Conservation (phyloP, 2,113 vertebrate genomes). For the Sinocyclocheilus rhinocerous region DNA sequence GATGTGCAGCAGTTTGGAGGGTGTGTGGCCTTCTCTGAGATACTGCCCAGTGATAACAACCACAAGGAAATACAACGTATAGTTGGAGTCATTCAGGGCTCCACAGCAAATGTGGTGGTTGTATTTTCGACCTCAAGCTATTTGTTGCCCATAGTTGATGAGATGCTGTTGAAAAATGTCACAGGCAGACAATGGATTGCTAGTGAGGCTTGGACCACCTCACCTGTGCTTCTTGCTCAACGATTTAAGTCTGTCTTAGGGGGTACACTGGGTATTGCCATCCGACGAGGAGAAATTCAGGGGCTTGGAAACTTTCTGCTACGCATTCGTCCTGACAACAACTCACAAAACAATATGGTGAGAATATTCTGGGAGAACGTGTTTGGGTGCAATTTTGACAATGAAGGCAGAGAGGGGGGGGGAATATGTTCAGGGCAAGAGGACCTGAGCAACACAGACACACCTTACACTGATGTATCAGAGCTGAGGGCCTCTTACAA, state of each 20-base stretch:
- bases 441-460: slow-evolving; percentile 31
- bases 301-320: slow-evolving; percentile 67
- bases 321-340: slow-evolving; percentile 51
- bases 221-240: slow-evolving; percentile 58
- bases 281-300: slow-evolving; percentile 68
- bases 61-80: slow-evolving; percentile 61
- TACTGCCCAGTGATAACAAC: slow-evolving; percentile 62
- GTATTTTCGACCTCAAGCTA: slow-evolving; percentile 58
- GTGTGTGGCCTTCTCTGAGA: slow-evolving; percentile 69
- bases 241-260: slow-evolving; percentile 63
- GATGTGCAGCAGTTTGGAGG: slow-evolving; percentile 58
- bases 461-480: slow-evolving; percentile 49
- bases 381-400: slow-evolving; percentile 67
- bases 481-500: slow-evolving; percentile 57
- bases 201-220: slow-evolving; percentile 58
- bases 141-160: slow-evolving; percentile 65
- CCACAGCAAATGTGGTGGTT: slow-evolving; percentile 61
- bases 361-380: slow-evolving; percentile 68
- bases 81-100: slow-evolving; percentile 61
- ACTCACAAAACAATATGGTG: slow-evolving; percentile 55
- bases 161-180: slow-evolving; percentile 67
- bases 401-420: not conserved
- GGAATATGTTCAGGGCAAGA: slow-evolving; percentile 66
- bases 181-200: slow-evolving; percentile 52
- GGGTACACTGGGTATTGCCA: slow-evolving; percentile 72